Evolutionary conservation across 2,888 invertebrate genomes (phyloP).

Genomic region (Ptychoptera contaminata): DNA sequence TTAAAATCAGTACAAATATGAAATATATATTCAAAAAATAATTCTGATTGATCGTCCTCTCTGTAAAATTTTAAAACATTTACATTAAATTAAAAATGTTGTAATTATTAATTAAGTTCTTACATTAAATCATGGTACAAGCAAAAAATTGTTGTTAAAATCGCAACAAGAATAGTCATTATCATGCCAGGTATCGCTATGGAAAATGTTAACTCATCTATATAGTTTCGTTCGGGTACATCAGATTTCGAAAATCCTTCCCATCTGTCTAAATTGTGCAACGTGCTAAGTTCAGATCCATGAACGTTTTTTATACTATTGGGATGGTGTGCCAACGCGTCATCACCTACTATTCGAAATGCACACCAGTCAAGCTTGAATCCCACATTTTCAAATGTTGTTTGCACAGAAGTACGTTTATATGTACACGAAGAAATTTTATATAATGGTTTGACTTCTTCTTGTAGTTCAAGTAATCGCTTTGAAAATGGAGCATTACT

Average conservation of each 20-base stretch:
- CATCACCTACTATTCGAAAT: conserved; percentile 54
- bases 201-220: conserved; percentile 49
- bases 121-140: conserved; percentile 62
- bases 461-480: conserved; percentile 33
- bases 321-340: conserved; percentile 14
- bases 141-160: conserved; percentile 56
- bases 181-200: conserved; percentile 53
- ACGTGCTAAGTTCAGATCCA: conserved; percentile 24
- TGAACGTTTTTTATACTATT: conserved; percentile 12
- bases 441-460: conserved; percentile 68
- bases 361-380: conserved; percentile 81
- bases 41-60: conserved; percentile 45
- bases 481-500: conserved; percentile 57
- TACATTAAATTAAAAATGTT: conserved; percentile 10
- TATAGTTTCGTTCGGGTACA: conserved; percentile 52
- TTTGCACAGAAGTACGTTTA: conserved; percentile 72
- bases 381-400: conserved; percentile 61
- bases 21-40: conserved; percentile 52
- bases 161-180: conserved; percentile 45
- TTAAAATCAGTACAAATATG: conserved; percentile 39
- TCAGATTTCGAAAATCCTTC: conserved; percentile 40
- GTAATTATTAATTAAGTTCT: conserved; percentile 31
- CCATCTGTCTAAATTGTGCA: conserved; percentile 38
- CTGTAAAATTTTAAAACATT: conserved; percentile 28
- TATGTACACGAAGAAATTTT: conserved; percentile 67